phyloP scores from a whole-genome alignment of 1,140 invertebrate species.

The Cherax destructor region DNA sequence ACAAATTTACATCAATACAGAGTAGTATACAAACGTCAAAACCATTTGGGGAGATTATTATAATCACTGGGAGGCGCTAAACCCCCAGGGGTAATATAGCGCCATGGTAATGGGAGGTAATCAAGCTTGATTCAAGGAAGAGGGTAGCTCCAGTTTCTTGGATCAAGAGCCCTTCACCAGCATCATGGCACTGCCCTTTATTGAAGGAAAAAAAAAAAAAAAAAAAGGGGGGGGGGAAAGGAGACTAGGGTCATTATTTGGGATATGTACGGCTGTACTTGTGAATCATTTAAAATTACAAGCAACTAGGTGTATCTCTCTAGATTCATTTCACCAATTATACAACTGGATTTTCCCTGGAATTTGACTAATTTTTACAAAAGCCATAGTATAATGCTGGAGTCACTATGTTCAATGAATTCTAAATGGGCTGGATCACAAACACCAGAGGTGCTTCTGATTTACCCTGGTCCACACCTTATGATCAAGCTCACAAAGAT shows the following conservation, averaged over 20 bases:
- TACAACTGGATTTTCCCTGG: conserved; percentile 35
- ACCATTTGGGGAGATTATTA: conserved; percentile 16
- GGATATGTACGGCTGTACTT: conserved; percentile 16
- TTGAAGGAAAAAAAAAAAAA: too few species aligned
- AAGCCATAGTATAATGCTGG: conserved; percentile 34
- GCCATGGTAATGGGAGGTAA: too few species aligned
- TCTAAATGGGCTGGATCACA: background rate
- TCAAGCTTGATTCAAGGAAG: too few species aligned
- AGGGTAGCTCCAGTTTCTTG: too few species aligned
- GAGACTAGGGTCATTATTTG: conserved; percentile 49
- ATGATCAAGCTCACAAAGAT: conserved; percentile 6
- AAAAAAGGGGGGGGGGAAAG: background rate
- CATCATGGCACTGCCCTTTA: too few species aligned
- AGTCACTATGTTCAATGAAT: conserved; percentile 7
- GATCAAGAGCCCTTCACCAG: too few species aligned
- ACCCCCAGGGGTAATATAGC: too few species aligned
- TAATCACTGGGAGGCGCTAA: too few species aligned
- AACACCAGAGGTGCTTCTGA: background rate
- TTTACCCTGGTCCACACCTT: background rate
- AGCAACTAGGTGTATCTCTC: conserved; percentile 16
- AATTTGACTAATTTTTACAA: conserved; percentile 28
- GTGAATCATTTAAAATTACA: background rate
- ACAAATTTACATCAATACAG: conserved; percentile 68
- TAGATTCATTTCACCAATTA: conserved; percentile 11
- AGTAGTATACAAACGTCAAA: conserved; percentile 47